A percentile compares a stretch with the other conserved stretches of the same genome.
phyloP scores from a whole-genome alignment of 2,113 vertebrate species.

The Xiphophorus couchianus region DNA sequence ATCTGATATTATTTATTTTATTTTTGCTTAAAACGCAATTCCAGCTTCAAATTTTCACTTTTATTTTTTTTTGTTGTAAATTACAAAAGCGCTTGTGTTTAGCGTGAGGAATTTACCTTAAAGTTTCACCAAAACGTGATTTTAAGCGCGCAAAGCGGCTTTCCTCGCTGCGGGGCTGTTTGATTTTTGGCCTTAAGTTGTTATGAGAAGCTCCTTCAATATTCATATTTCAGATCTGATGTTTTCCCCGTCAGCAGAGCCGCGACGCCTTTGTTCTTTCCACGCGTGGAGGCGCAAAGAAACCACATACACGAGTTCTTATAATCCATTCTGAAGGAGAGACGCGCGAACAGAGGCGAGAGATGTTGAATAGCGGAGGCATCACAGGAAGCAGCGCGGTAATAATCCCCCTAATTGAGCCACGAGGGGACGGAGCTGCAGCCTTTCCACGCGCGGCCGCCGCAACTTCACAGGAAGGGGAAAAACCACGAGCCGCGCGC shows the following conservation, averaged over 20 bases:
- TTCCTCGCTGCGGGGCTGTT: conserved; percentile 34
- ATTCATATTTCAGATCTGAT: conserved; percentile 55
- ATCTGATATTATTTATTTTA: background rate
- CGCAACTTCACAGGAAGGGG: conserved; percentile 76
- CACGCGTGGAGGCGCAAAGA: conserved; percentile 28
- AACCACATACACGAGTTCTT: conserved; percentile 22
- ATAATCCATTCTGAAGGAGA: conserved; percentile 38
- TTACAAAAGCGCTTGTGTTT: background rate
- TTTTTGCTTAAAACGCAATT: background rate
- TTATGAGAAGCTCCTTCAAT: conserved; percentile 63
- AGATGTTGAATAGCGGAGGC: conserved; percentile 83
- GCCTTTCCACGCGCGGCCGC: conserved; percentile 82
- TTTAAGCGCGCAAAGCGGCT: background rate
- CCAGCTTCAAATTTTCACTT: background rate
- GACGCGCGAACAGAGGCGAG: conserved; percentile 20
- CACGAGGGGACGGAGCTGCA: conserved; percentile 84
- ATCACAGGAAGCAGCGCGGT: conserved; percentile 82
- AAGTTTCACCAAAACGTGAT: background rate
- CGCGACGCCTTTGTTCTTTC: conserved; percentile 59
- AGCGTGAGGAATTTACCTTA: background rate
- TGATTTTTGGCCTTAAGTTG: conserved; percentile 60
- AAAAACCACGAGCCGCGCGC: conserved; percentile 70
- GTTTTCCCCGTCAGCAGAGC: conserved; percentile 27
- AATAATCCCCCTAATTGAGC: conserved; percentile 99
- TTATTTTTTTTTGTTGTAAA: background rate